A percentile compares a stretch with the other conserved stretches of the same genome.
Evolutionary conservation across 2,797 vertebrate genomes (phyloP).

Genomic region (Margarornis squamiger): DNA sequence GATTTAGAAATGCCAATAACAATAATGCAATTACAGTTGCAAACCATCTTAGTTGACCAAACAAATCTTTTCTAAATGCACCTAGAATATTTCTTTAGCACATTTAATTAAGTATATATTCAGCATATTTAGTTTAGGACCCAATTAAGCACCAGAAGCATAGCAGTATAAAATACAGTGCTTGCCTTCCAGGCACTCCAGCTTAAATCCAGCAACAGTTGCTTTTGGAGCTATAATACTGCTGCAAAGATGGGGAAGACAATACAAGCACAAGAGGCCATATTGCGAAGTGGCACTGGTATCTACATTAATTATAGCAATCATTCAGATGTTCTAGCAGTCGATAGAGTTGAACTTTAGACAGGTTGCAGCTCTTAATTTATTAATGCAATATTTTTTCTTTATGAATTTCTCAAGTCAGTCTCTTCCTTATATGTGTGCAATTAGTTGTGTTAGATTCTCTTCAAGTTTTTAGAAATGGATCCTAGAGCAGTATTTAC

Average conservation of each 20-base stretch:
- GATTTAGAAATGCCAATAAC: constrained; percentile 72
- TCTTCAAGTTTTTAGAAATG: background rate
- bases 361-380: constrained; percentile 29
- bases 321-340: constrained; percentile 14
- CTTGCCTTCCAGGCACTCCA: background rate
- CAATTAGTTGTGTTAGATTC: background rate
- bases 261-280: background rate
- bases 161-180: background rate
- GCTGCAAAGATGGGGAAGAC: constrained; percentile 13
- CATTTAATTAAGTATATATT: constrained; percentile 69
- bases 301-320: background rate
- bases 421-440: background rate
- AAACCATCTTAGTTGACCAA: constrained; percentile 70
- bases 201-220: constrained; percentile 49
- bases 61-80: constrained; percentile 68
- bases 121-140: constrained; percentile 65
- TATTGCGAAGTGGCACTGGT: constrained; percentile 18
- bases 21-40: constrained; percentile 65
- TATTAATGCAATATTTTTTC: constrained; percentile 42
- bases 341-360: background rate
- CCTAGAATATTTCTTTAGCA: constrained; percentile 67
- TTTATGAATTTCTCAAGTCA: constrained; percentile 19
- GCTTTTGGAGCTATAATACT: constrained; percentile 22
- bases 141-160: constrained; percentile 58
- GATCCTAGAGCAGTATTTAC: constrained; percentile 29